Percentiles rank a stretch among this genome's conserved stretches.
phyloP scores from a whole-genome alignment of 2,797 vertebrate genomes.

The Cuculus canorus region DNA sequence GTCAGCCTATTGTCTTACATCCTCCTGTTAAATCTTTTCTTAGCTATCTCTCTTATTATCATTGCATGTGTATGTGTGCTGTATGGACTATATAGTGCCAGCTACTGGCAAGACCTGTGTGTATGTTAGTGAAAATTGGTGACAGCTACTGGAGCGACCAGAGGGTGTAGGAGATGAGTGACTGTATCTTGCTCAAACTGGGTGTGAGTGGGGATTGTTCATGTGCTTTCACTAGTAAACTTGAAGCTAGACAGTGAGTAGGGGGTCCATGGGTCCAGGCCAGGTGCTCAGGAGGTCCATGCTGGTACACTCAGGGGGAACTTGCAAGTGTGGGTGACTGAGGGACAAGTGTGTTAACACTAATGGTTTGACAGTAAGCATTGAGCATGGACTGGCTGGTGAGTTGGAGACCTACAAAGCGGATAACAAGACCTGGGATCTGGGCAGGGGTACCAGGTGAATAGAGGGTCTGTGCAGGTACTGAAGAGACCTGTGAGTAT shows the following conservation, averaged over 20 bases:
- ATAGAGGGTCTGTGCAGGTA: background rate
- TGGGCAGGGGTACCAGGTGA: rapidly evolving
- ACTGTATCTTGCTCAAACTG: background rate
- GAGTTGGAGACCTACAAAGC: rapidly evolving
- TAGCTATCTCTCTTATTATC: background rate
- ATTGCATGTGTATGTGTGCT: background rate
- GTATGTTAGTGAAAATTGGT: background rate
- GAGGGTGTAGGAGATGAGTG: rapidly evolving
- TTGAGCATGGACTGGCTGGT: rapidly evolving
- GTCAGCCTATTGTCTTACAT: background rate
- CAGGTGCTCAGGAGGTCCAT: rapidly evolving
- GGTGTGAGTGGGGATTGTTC: rapidly evolving
- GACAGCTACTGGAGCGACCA: background rate
- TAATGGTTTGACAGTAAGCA: background rate
- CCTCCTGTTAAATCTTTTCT: background rate
- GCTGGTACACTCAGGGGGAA: rapidly evolving
- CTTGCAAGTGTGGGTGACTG: background rate
- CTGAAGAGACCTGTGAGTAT: background rate
- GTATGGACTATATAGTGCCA: background rate
- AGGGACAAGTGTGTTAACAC: background rate
- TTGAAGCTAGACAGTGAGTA: background rate
- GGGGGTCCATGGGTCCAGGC: background rate
- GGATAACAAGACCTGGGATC: background rate
- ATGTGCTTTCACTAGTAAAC: background rate
- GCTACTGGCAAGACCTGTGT: background rate